Base-by-base conservation (phyloP, 2,888 invertebrate species). In the Frankliniella intonsa region DNA sequence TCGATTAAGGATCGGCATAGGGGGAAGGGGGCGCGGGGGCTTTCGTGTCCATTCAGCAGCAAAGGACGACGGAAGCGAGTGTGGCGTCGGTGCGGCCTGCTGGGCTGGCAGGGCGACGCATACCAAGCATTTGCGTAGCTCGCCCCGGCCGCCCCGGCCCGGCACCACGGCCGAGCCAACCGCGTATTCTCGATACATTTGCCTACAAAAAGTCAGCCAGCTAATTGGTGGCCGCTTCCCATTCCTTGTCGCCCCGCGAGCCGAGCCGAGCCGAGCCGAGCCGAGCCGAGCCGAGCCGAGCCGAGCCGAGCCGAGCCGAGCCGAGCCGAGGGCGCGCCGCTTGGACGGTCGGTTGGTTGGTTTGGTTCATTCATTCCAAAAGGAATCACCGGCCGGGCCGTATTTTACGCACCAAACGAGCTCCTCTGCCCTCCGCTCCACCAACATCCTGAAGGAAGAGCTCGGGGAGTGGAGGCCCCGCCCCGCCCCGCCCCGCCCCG, bases 341-440 rank as follows among this genome's bases (percentile, higher is more conserved):
- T 38, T 38, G 38, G 38, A 38, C 38, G 38, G 38, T 38, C 38
- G 38, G 55, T 17, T 17, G 14, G 55, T 5, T 19, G 17, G 55
- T 14, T 25, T 12, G 25, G 69, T 76, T 76, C 69, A 76, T 76
- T 76, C 69, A 76, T 76, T 76, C 69, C 69, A 25, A 76, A 22
- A 12, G 69, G 69, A 76, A 25, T 76, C 69, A 22, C 69, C 69
- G 69, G 12, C 25, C 25, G 25, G 69, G 69, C 12, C 69, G 69
- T 76, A 76, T 76, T 76, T 76, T 76, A 76, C 69, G 69, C 12
- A 76, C 69, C 69, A 76, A 76, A 76, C 69, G 69, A 76, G 69
- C 69, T 76, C 22, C 22, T 19, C n/a, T 22, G 22, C 69, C 5
- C 22, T 69, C 69, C 22, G 69, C 69, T 19, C 22, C 69, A n/a